Percentiles rank a stretch among this genome's conserved stretches.
Evolutionary conservation across 1,140 invertebrate species (phyloP).

Genomic region (Pseudomyrmex flavicornis): DNA sequence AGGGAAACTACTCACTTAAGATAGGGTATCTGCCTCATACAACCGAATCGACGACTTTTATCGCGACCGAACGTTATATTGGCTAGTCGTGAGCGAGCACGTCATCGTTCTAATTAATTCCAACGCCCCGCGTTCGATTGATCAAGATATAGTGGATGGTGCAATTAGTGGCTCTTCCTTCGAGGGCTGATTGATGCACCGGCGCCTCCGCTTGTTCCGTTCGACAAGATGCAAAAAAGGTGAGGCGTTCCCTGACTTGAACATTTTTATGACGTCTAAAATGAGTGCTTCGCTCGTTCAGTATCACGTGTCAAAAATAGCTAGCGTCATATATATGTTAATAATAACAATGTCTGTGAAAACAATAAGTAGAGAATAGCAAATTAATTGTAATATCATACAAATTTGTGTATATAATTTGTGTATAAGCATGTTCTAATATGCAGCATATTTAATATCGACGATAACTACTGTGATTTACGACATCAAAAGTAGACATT

Average conservation of each 20-base stretch:
- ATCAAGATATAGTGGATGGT: slow-evolving; percentile 76
- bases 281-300: background rate
- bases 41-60: slow-evolving; percentile 54
- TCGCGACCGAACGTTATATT: slow-evolving; percentile 41
- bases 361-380: too few species aligned
- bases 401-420: background rate
- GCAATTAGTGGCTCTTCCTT: slow-evolving; percentile 75
- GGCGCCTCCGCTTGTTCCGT: slow-evolving; percentile 63
- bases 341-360: too few species aligned
- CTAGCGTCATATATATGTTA: background rate
- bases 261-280: slow-evolving; percentile 28
- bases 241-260: slow-evolving; percentile 35
- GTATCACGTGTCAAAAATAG: slow-evolving; percentile 22
- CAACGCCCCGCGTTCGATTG: slow-evolving; percentile 73
- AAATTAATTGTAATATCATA: background rate
- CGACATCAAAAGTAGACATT: background rate
- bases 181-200: slow-evolving; percentile 74
- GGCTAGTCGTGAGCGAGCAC: slow-evolving; percentile 69
- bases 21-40: slow-evolving; percentile 66
- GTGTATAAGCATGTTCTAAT: slow-evolving; percentile 6
- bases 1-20: slow-evolving; percentile 69
- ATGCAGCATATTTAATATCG: slow-evolving; percentile 17
- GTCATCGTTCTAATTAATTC: slow-evolving; percentile 80
- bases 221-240: slow-evolving; percentile 38
- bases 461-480: slow-evolving; percentile 17